These are phyloP conservation scores for Drosophila ambigua DNA, from an alignment of 1,140 invertebrate species.

Conservation along the genomic window DNA sequence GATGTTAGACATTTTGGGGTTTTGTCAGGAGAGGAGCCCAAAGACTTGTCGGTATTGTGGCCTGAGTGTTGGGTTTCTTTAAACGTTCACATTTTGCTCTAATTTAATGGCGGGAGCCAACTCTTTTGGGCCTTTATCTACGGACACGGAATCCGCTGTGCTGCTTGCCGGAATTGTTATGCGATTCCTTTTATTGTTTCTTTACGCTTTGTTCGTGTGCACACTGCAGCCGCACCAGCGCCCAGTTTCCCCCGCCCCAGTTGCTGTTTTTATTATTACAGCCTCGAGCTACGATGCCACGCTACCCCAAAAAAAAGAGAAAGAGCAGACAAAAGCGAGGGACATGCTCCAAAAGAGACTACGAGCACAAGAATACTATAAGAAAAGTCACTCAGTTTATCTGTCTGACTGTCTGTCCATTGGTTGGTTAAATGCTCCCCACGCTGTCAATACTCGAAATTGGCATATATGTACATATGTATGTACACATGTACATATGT, in stretches of 20 bases:
- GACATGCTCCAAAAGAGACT: slow-evolving; percentile 20
- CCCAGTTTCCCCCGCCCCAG: slow-evolving; percentile 49
- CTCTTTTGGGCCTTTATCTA: slow-evolving; percentile 56
- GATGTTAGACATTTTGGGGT: slow-evolving; percentile 29
- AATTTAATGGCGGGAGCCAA: slow-evolving; percentile 58
- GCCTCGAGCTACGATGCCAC: slow-evolving; percentile 50
- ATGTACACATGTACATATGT: slow-evolving; percentile 12
- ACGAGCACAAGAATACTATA: slow-evolving; percentile 11
- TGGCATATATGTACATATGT: slow-evolving; percentile 36
- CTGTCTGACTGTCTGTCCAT: slow-evolving; percentile 29
- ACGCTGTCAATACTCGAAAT: slow-evolving; percentile 69
- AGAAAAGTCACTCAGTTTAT: slow-evolving; percentile 60
- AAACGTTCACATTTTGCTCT: slow-evolving; percentile 54
- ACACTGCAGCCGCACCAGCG: slow-evolving; percentile 25
- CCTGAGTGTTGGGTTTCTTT: slow-evolving; percentile 37
- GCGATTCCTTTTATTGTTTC: slow-evolving; percentile 52
- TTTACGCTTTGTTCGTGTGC: slow-evolving; percentile 58
- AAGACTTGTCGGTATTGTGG: slow-evolving; percentile 5
- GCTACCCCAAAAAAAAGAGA: slow-evolving; percentile 11
- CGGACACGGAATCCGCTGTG: slow-evolving; percentile 36
- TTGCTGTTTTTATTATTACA: slow-evolving; percentile 74
- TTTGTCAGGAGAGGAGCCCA: slow-evolving; percentile 9
- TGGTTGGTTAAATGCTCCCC: slow-evolving; percentile 67
- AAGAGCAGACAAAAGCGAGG: slow-evolving; percentile 15
- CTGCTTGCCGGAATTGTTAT: slow-evolving; percentile 59